Base-by-base conservation (phyloP, 2,113 vertebrate species). In the Phycodurus eques region DNA sequence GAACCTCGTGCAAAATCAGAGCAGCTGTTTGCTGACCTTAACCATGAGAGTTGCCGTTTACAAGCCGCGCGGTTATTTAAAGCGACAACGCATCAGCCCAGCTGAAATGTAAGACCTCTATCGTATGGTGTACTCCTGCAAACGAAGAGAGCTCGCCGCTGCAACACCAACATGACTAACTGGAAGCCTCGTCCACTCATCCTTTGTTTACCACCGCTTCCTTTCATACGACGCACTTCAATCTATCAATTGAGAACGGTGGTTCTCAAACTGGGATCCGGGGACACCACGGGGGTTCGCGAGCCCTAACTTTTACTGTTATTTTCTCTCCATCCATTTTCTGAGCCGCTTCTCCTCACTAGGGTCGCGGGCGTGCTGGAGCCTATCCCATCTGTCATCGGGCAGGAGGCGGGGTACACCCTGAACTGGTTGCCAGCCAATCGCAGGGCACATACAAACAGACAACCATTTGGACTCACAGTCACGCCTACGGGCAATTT, bases 1-100 rank as follows among this genome's bases (percentile, higher is more conserved):
- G 63, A 66, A 76, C 59, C 27, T 73, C 49, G 9, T 61, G 14
- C 66, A 74, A 74, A 64, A 78, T 72, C 74, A 43, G 70, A 82
- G 53, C 87, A 87, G 85, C 87, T 90, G 89, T 84, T 79, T 49
- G 61, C 65, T 76, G 72, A 88, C 78, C 85, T 86, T 82, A 74
- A 35, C 14, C 39, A 75, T 71, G 67, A 71, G 68, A 78, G 72
- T 59, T 67, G 83, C 79, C 83, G 80, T 83, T 80, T 85, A 85
- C 83, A 82, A 85, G 73, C 79, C 78, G 61, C 44, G 53, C 9
- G 73, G 74, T 70, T 89, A 90, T 86, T 84, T 80, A 85, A 88
- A 86, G 87, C 73, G 69, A 68, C 71, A 60, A 73, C 77, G 47
- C 73, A 62, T 72, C 70, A n/a, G 71, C 61, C 20, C 5, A 33